Conservation (phyloP, 2,113 vertebrate species). For the Nycticebus coucang region DNA sequence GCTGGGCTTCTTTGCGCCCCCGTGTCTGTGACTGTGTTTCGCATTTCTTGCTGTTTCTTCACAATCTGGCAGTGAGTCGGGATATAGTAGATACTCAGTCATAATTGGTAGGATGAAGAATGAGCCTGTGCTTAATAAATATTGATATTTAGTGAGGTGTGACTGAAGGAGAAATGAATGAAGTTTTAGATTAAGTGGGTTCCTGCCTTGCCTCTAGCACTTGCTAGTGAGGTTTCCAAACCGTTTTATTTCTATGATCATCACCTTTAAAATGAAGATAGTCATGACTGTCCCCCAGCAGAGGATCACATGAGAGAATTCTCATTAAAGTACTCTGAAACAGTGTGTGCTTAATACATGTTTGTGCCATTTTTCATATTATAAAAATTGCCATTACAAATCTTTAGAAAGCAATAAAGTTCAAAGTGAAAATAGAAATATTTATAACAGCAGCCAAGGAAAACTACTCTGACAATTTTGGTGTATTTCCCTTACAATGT, state of each 20-base stretch:
- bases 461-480: background rate
- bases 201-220: background rate
- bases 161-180: background rate
- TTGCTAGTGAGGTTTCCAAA: background rate
- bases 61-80: background rate
- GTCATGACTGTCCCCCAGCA: accelerated
- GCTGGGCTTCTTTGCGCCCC: background rate
- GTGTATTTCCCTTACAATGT: background rate
- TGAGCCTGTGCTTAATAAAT: background rate
- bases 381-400: background rate
- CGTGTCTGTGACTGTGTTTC: background rate
- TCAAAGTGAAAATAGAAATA: background rate
- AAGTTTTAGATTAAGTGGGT: background rate
- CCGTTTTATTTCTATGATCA: background rate
- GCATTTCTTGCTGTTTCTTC: background rate
- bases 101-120: background rate
- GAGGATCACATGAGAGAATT: background rate
- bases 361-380: background rate
- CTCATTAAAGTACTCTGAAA: background rate
- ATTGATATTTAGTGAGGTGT: background rate
- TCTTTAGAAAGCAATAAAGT: background rate
- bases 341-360: background rate
- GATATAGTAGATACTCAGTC: background rate
- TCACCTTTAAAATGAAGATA: background rate
- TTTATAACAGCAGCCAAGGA: background rate